Percentiles rank a stretch among this genome's conserved stretches.
Evolutionary conservation across 2,113 vertebrate genomes (phyloP).

Genomic region (Cryptomyrus ogoouensis): DNA sequence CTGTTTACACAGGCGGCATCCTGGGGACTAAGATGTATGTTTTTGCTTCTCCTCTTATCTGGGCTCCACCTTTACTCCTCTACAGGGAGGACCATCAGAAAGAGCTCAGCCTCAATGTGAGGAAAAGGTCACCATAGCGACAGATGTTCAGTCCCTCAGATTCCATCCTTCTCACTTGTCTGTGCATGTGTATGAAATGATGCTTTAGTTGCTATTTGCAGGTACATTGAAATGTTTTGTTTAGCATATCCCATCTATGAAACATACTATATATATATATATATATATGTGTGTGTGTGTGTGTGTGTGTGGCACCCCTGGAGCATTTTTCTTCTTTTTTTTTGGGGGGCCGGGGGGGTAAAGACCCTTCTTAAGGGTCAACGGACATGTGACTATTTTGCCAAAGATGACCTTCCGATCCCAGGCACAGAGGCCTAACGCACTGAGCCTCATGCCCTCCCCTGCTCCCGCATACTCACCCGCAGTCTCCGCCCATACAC

Average conservation of each 20-base stretch:
- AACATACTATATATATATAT: not conserved
- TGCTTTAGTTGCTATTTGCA: not conserved
- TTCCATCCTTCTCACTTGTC: not conserved
- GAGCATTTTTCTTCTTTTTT: too few relatives aligned
- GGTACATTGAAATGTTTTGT: not conserved
- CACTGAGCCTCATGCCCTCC: not conserved
- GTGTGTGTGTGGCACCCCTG: too few relatives aligned
- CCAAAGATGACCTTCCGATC: not conserved
- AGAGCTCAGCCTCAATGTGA: not conserved
- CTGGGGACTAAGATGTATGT: not conserved
- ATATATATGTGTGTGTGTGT: too few relatives aligned
- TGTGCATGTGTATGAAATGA: not conserved
- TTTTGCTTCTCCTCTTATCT: not conserved
- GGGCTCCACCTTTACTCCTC: not conserved
- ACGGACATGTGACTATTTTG: not conserved
- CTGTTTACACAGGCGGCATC: not conserved
- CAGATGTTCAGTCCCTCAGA: not conserved
- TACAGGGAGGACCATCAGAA: not conserved
- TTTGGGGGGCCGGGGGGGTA: too few relatives aligned
- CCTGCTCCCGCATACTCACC: slow-evolving; percentile 62
- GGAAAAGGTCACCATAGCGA: not conserved
- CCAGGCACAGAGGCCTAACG: not conserved
- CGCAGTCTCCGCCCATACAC: slow-evolving; percentile 90
- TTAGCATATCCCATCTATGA: not conserved
- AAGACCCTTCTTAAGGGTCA: too few relatives aligned